Conservation (phyloP, 2,888 invertebrate species). For the Clitarchus hookeri region DNA sequence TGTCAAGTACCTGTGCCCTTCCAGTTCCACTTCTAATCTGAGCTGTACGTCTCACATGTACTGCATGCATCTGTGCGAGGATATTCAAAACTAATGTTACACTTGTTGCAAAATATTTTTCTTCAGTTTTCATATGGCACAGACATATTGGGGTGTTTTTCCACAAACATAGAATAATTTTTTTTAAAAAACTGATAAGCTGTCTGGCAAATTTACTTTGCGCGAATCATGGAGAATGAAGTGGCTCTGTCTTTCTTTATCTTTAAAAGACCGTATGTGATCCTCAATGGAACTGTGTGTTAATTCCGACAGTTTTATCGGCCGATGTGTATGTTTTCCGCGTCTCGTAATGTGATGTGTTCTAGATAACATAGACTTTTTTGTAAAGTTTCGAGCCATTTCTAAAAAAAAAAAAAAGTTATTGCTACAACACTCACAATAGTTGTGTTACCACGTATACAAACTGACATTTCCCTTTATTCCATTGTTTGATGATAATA, state of each 20-base stretch:
- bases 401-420: background rate
- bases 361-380: too few relatives aligned
- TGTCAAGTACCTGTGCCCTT: too few relatives aligned
- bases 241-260: background rate
- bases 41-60: too few relatives aligned
- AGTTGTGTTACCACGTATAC: too few relatives aligned
- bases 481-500: too few relatives aligned
- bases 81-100: background rate
- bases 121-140: background rate
- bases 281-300: background rate
- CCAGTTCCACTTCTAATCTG: too few relatives aligned
- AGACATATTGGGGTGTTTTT: background rate
- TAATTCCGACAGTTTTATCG: background rate
- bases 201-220: background rate
- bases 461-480: too few relatives aligned
- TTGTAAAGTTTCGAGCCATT: background rate
- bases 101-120: slow-evolving; percentile 17
- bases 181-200: background rate
- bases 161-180: background rate
- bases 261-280: background rate
- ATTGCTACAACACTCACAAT: too few relatives aligned
- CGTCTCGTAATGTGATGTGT: background rate
- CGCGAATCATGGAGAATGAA: too few relatives aligned
- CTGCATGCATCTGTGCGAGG: too few relatives aligned
- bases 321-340: background rate